Evolutionary conservation across 1,140 invertebrate species (phyloP), one percentile per base, ranked within the genome.

Genomic region (Eueides isabella): DNA sequence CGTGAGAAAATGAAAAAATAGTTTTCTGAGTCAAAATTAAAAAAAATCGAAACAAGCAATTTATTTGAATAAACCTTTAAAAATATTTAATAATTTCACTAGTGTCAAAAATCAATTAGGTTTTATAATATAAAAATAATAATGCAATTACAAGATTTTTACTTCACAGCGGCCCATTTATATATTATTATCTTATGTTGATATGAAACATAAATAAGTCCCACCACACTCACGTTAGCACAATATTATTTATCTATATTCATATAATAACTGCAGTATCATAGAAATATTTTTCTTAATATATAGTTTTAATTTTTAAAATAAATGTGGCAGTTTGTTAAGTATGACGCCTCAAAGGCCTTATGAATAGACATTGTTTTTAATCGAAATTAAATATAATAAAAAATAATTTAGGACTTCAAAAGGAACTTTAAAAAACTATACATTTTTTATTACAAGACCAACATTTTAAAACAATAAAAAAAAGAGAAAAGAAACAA

Each of bases 271-370:
- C 48, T 23, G 48, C 48, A 55, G 19, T 26, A 55, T 55, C 12
- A 55, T 55, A 55, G 48, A 23, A 55, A 23, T 55, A 55, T 23
- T 55, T 23, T 26, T 55, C 11, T 55, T 55, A 55, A 38, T 9
- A 38, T 12, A 9, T 9, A 38, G 35, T n/a, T 38, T 38, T 38
- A 38, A 5, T 38, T 5, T 55, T 4, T 4, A 55, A 55, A 12
- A 55, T 55, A 26, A 55, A 55, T 19, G 16, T 55, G 48, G 48
- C 48, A 55, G 48, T 55, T 55, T 55, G 23, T 23, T 7, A 55
- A 55, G 3, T 23, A 55, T 26, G n/a, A 55, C 19, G 11, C 2
- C 48, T 26, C 26, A 23, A n/a, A 19, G 41, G 16, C 41, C 7
- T 44, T 44, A 7, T 16, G 16, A 38, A 38, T 38, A 5, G 16